Percentiles rank a stretch among this genome's conserved stretches.
Conservation (phyloP, 2,113 vertebrate species). For the Motacilla alba region DNA sequence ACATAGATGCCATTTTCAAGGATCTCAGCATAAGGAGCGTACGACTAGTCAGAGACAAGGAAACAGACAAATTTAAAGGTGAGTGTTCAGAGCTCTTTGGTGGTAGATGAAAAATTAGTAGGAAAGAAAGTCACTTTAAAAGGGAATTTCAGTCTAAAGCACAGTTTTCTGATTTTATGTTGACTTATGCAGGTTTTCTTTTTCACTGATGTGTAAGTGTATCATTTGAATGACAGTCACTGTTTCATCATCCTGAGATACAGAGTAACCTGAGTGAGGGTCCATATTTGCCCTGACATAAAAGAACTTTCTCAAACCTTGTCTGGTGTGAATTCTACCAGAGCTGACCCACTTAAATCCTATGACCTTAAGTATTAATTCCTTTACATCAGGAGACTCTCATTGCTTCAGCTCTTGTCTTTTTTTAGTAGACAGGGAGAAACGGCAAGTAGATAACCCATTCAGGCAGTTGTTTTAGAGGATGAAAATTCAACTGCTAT, state of each 20-base stretch:
- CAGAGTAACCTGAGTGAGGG: background rate
- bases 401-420: background rate
- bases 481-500: background rate
- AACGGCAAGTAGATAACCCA: background rate
- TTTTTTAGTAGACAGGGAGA: background rate
- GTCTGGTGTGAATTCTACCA: background rate
- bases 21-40: constrained; percentile 92
- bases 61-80: constrained; percentile 99
- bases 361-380: background rate
- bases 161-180: background rate
- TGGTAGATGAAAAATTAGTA: background rate
- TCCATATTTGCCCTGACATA: background rate
- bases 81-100: background rate
- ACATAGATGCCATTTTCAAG: constrained; percentile 98
- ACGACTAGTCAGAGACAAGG: constrained; percentile 96
- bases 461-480: background rate
- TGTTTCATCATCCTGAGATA: background rate
- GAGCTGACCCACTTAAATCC: background rate
- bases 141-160: background rate
- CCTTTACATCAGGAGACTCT: background rate
- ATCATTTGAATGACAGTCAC: background rate
- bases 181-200: background rate
- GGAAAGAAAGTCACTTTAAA: background rate
- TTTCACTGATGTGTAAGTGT: background rate
- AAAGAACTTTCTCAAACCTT: background rate